Conservation (phyloP, 2,113 vertebrate species). For the Laticauda colubrina region DNA sequence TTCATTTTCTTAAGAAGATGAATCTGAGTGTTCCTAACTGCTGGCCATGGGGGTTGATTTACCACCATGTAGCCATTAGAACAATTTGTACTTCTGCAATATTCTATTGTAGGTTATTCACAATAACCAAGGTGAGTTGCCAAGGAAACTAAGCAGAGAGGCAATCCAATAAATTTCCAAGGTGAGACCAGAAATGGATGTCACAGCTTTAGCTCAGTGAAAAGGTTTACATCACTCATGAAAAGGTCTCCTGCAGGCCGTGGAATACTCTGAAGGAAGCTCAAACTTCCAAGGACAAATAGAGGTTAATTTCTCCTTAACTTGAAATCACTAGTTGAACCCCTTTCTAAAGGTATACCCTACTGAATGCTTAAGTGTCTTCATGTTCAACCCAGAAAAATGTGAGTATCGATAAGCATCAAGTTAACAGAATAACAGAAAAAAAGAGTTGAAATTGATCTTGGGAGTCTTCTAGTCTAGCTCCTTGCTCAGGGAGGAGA, state of each 20-base stretch:
- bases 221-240: background rate
- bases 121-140: background rate
- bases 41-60: background rate
- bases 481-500: background rate
- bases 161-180: background rate
- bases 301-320: background rate
- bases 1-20: background rate
- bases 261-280: background rate
- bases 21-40: background rate
- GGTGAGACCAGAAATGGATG: constrained; percentile 10
- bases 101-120: constrained; percentile 3
- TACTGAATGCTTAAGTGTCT: background rate
- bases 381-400: background rate
- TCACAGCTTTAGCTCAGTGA: background rate
- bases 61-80: background rate
- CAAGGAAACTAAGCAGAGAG: background rate
- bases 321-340: background rate
- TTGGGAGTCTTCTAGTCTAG: background rate
- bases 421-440: background rate
- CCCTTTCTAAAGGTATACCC: background rate
- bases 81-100: constrained; percentile 18
- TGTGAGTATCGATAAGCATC: background rate
- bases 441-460: background rate
- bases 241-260: background rate
- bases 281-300: background rate